Base-by-base conservation (phyloP, 1,140 invertebrate genomes). In the Zophobas atratus region DNA sequence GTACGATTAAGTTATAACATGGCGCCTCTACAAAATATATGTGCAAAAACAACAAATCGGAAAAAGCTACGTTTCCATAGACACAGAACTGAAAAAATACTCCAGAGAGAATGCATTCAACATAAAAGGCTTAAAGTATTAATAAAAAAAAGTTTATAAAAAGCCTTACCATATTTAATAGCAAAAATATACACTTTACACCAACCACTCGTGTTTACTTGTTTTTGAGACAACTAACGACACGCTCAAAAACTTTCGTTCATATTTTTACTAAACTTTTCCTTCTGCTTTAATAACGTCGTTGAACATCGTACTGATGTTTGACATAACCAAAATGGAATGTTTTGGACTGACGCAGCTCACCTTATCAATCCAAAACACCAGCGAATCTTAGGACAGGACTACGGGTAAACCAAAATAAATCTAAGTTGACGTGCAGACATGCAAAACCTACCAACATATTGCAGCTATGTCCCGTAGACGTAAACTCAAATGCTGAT, bases 401-500 rank as follows among this genome's bases (percentile, higher is more conserved):
- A 20, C 49, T 51, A 51, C 49, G 49, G 49, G 49, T 51, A 51
- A 20, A 51, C 20, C 49, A n/a, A 20, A 20, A 20, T 20, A n/a
- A 20, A 35, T 33, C 20, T 53, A 6, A 60, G 8, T 39, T 43
- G 33, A 60, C 73, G 73, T 56, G 75, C 63, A 53, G 39, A 38
- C 75, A 72, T 71, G 76, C 76, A 77, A 67, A 67, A 80, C 79
- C 79, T 80, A 80, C 79, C 79, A 80, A 78, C 60, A 77, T 38
- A 76, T 70, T 56, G 71, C 35, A 5, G 71, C 20, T 55, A 73
- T 38, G 34, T 70, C 73, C 63, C 55, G 51, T 72, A 72, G 41
- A 75, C 6, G 51, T 41, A 70, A 55, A 77, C 67, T 83, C 79
- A 83, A 77, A 83, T 83, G 82, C 82, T 83, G 82, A 83, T 80